Evolutionary conservation across 2,888 invertebrate genomes (phyloP), one percentile per base, ranked within the genome.

Genomic region (Parapristionchus giblindavisi): DNA sequence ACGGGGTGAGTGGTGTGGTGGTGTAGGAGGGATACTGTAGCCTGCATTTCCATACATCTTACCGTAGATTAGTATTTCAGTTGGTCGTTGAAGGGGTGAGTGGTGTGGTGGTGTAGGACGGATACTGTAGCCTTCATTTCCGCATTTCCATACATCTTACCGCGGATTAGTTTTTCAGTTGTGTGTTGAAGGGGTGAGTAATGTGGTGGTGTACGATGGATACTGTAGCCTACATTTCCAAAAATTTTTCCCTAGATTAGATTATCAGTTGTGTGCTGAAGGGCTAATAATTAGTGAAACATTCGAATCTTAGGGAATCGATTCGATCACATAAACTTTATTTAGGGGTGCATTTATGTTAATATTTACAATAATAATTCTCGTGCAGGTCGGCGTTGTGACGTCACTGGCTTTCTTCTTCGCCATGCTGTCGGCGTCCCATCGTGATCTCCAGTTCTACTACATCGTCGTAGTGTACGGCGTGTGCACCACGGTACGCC

Each of bases 401-500:
- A 85, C 85, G 8, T 78, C 81, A 5, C 60, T 82, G 27, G n/a
- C 85, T 40, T 77, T 78, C 40, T 81, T 85, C 71, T 71, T 79
- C 29, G 65, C 74, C 34, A 81, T 86, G 80, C 76, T 81, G 27
- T 63, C 66, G 5, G 78, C 78, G 24, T 78, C 82, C 1, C 80
- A 85, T 73, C 78, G 85, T 27, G 81, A 84, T 29, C 79, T 86
- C 32, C 85, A 86, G 68, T 80, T 79, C 66, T 60, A n/a, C n/a
- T 60, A 78, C 38, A 68, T 86, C 29, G 84, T 83, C 80, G 29
- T 83, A 8, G 73, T 86, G 21, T 86, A 85, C 77, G 86, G 86
- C 21, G 60, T 79, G 40, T 84, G 84, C 77, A 86, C 86, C 3
- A 85, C 83, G 36, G 82, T 82, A 51, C 58, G 58, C 29, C 58